phyloP scores from a whole-genome alignment of 2,797 vertebrate genomes.

The Simalia tracyae region DNA sequence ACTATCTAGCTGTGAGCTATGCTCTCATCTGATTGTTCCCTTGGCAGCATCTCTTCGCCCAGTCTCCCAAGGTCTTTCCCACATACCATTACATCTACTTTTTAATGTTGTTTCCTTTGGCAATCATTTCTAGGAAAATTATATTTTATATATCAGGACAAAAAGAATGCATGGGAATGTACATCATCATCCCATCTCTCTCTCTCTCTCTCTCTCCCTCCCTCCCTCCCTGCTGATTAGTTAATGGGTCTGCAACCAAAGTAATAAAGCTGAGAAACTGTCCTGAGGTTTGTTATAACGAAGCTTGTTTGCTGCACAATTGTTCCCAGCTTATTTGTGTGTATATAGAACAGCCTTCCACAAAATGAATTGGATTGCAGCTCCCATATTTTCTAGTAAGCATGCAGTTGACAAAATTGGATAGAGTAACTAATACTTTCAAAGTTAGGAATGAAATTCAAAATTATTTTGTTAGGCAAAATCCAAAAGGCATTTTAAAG shows the following conservation, averaged over 20 bases:
- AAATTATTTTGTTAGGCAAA: not conserved
- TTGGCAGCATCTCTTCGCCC: too few species aligned
- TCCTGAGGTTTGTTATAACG: not conserved
- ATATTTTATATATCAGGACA: conserved; percentile 17
- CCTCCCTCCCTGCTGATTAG: not conserved
- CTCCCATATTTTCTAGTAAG: not conserved
- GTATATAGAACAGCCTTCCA: not conserved
- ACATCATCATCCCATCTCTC: not conserved
- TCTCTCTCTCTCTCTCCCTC: not conserved
- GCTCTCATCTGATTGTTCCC: too few species aligned
- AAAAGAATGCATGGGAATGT: conserved; percentile 16
- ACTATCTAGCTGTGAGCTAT: too few species aligned
- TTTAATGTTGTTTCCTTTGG: conserved; percentile 6
- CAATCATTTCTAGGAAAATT: not conserved
- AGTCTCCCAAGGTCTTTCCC: too few species aligned
- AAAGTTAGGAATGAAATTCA: not conserved
- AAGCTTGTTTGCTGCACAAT: not conserved
- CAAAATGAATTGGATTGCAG: not conserved
- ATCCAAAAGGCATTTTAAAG: not conserved
- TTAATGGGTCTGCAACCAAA: not conserved
- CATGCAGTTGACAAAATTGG: not conserved
- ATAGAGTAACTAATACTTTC: not conserved
- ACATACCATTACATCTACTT: not conserved
- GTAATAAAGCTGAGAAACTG: conserved; percentile 37
- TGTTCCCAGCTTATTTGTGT: conserved; percentile 1